phyloP scores from a whole-genome alignment of 2,888 invertebrate species.

The Pyrocoelia pectoralis region DNA sequence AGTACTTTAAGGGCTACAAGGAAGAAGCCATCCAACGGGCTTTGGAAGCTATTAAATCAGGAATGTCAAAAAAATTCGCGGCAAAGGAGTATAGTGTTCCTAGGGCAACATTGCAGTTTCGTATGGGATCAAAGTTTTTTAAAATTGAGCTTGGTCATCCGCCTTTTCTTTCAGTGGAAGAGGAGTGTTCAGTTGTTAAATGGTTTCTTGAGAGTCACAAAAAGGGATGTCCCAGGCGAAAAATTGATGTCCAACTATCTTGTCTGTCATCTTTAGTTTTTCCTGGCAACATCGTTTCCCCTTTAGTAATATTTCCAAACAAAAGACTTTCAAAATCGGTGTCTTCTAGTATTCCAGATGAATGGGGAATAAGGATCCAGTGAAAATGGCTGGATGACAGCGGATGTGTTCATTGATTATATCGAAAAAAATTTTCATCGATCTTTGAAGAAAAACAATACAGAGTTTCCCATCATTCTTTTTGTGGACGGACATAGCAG shows the following conservation, averaged over 20 bases:
- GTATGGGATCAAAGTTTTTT: no score
- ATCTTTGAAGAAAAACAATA: constrained; percentile 18
- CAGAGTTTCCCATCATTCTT: constrained; percentile 28
- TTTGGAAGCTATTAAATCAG: no score
- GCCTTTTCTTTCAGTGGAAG: constrained; percentile 35
- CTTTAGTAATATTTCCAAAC: constrained; percentile 53
- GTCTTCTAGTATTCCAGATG: constrained; percentile 46
- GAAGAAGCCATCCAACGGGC: no score
- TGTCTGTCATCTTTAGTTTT: constrained; percentile 53
- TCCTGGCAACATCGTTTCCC: constrained; percentile 47
- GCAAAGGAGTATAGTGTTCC: no score
- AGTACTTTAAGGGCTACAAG: no score
- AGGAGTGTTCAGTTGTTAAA: no score
- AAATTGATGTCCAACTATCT: constrained; percentile 43
- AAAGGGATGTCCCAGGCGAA: constrained; percentile 49
- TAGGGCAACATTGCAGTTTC: no score
- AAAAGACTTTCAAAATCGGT: constrained; percentile 51
- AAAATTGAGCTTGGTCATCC: no score
- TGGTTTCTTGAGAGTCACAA: constrained; percentile 47
- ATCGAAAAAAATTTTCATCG: constrained; percentile 40
- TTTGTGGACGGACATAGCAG: constrained; percentile 37
- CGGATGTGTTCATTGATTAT: constrained; percentile 55
- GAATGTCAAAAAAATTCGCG: no score
- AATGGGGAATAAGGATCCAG: constrained; percentile 54
- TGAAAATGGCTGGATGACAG: constrained; percentile 57